Percentiles rank a stretch among this genome's conserved stretches.
Conservation (phyloP, 2,888 invertebrate genomes). For the Drosophila incognita region DNA sequence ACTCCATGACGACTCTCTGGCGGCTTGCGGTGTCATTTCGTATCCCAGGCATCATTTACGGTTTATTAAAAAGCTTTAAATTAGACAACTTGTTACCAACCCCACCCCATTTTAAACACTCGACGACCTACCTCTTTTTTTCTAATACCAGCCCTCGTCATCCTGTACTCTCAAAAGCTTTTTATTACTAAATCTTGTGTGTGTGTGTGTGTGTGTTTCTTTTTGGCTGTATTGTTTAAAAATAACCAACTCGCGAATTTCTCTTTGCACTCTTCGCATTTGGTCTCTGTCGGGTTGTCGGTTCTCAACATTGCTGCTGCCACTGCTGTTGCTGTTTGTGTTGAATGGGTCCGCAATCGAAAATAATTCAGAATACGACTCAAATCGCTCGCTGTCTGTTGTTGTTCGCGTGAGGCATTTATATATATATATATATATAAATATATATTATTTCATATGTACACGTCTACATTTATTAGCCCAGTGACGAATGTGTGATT, state of each 20-base stretch:
- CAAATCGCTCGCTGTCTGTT: constrained; percentile 73
- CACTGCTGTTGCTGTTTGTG: background rate
- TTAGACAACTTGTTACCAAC: constrained; percentile 33
- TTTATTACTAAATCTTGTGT: constrained; percentile 42
- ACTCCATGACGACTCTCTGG: constrained; percentile 61
- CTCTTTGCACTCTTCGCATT: constrained; percentile 63
- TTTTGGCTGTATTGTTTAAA: constrained; percentile 59
- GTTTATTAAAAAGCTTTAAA: constrained; percentile 59
- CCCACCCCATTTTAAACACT: background rate
- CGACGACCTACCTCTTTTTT: constrained; percentile 9
- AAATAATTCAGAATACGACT: constrained; percentile 79
- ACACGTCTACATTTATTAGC: constrained; percentile 27
- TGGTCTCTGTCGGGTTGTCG: constrained; percentile 36
- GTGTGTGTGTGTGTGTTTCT: background rate
- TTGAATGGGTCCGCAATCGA: constrained; percentile 51
- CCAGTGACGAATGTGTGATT: constrained; percentile 34
- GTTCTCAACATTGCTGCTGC: constrained; percentile 5
- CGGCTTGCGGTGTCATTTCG: constrained; percentile 49
- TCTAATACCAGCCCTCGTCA: constrained; percentile 32
- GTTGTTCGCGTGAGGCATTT: constrained; percentile 46
- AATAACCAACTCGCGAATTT: constrained; percentile 63
- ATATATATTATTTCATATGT: constrained; percentile 37
- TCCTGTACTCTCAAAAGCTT: constrained; percentile 63
- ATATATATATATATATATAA: constrained; percentile 22
- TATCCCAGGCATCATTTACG: constrained; percentile 53